These are phyloP conservation scores for Pachyramphus minor DNA, from an alignment of 2,113 vertebrate species.

Conservation along the genomic window DNA sequence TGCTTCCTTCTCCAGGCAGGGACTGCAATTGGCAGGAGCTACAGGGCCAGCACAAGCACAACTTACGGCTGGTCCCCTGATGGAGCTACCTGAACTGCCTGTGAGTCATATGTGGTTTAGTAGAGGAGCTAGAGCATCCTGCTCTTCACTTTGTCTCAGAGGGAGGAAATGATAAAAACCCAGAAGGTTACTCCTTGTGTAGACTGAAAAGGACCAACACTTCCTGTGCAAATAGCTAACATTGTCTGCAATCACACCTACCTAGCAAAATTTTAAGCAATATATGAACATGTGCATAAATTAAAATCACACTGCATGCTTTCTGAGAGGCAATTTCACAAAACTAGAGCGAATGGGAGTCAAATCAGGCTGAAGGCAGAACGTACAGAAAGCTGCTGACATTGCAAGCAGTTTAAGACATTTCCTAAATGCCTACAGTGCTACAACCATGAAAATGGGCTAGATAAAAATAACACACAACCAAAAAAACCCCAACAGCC, in stretches of 20 bases:
- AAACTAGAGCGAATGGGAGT: neutral
- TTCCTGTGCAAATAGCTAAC: neutral
- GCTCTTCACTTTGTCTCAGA: neutral
- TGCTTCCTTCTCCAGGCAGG: neutral
- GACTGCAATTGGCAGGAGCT: neutral
- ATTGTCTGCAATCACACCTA: neutral
- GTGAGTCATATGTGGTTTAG: accelerated
- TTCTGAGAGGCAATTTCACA: neutral
- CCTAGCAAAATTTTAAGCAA: neutral
- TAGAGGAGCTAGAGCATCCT: neutral
- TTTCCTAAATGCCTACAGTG: neutral
- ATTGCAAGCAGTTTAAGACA: neutral
- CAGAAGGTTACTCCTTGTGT: neutral
- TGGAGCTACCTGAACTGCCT: neutral
- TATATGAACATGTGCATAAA: neutral
- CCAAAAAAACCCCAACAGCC: neutral
- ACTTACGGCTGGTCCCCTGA: accelerated
- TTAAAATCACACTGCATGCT: neutral
- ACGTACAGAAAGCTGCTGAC: neutral
- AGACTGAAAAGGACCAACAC: neutral
- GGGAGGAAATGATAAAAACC: neutral
- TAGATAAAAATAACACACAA: conserved; percentile 22
- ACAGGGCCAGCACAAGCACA: neutral
- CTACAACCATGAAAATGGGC: neutral
- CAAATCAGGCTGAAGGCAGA: conserved; percentile 20